phyloP scores from a whole-genome alignment of 2,888 invertebrate species.

The Ormyrus nitidulus region DNA sequence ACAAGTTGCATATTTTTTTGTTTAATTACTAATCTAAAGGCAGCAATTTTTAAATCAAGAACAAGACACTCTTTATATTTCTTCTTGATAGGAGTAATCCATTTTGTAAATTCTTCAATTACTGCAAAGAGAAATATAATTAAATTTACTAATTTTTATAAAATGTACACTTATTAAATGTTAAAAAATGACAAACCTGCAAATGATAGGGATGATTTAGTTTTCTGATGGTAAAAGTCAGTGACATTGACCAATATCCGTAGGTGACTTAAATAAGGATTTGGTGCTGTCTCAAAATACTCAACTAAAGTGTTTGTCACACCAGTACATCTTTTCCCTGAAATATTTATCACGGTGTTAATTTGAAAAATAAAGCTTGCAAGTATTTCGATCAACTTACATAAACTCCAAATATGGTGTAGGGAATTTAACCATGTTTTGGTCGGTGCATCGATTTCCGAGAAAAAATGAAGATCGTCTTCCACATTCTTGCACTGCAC shows the following conservation, averaged over 20 bases:
- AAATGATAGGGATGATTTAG: constrained; percentile 80
- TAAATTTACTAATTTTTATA: no score
- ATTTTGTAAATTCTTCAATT: constrained; percentile 72
- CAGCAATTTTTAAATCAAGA: constrained; percentile 81
- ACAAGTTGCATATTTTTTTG: constrained; percentile 82
- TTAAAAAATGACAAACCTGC: constrained; percentile 67
- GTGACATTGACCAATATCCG: constrained; percentile 80
- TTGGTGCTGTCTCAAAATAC: constrained; percentile 77
- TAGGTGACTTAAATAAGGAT: constrained; percentile 80
- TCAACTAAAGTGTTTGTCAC: constrained; percentile 76
- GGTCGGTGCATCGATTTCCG: constrained; percentile 66
- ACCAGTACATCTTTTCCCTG: constrained; percentile 78
- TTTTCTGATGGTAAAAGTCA: constrained; percentile 81
- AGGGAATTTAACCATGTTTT: constrained; percentile 67
- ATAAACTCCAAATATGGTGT: constrained; percentile 68
- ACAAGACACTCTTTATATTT: constrained; percentile 76
- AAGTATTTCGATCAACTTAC: constrained; percentile 60
- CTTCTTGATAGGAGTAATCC: constrained; percentile 70
- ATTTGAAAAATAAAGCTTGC: not conserved
- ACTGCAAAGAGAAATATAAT: constrained; percentile 63
- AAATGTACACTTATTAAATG: not conserved
- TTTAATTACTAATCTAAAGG: constrained; percentile 83
- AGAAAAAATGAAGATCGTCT: constrained; percentile 61
- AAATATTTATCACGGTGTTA: constrained; percentile 3
- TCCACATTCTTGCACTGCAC: constrained; percentile 29